Conservation (phyloP, 1,140 invertebrate species). For the Aphelenchoides fujianensis region DNA sequence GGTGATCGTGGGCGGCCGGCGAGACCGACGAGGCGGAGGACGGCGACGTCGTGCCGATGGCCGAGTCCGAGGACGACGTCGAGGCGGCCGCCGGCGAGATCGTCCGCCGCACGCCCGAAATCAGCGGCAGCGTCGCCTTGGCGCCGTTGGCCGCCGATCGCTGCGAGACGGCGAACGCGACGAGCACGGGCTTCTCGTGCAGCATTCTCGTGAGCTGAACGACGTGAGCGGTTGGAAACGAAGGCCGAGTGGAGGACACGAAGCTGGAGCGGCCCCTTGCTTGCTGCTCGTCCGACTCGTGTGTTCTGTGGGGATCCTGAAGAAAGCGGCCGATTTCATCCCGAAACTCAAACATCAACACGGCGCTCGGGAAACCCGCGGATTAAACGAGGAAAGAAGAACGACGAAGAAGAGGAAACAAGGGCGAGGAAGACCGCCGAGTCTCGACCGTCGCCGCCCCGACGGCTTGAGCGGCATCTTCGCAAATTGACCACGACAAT, state of each 20-base stretch:
- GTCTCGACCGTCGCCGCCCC: neutral
- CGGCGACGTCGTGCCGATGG: slow-evolving; percentile 31
- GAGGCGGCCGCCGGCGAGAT: slow-evolving; percentile 27
- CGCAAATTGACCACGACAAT: neutral
- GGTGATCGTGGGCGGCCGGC: slow-evolving; percentile 7
- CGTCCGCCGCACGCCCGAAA: slow-evolving; percentile 2
- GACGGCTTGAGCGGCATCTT: neutral
- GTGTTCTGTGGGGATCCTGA: too few relatives aligned
- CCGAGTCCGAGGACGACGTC: slow-evolving; percentile 32
- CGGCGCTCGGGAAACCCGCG: neutral
- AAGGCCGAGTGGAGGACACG: neutral
- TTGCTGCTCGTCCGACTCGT: neutral
- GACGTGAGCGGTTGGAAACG: neutral
- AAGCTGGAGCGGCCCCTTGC: too few relatives aligned
- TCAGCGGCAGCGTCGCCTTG: neutral
- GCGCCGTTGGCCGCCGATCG: neutral
- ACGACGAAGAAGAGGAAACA: neutral
- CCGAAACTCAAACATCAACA: neutral
- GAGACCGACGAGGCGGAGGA: slow-evolving; percentile 19
- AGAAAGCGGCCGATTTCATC: neutral
- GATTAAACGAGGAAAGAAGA: neutral
- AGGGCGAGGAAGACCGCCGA: neutral
- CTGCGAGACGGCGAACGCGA: slow-evolving; percentile 13
- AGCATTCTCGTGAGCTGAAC: slow-evolving; percentile 1
- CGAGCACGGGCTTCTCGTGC: slow-evolving; percentile 20